Evolutionary conservation across 2,888 invertebrate genomes (phyloP), one percentile per base, ranked within the genome.

Genomic region (Auanema sp.): DNA sequence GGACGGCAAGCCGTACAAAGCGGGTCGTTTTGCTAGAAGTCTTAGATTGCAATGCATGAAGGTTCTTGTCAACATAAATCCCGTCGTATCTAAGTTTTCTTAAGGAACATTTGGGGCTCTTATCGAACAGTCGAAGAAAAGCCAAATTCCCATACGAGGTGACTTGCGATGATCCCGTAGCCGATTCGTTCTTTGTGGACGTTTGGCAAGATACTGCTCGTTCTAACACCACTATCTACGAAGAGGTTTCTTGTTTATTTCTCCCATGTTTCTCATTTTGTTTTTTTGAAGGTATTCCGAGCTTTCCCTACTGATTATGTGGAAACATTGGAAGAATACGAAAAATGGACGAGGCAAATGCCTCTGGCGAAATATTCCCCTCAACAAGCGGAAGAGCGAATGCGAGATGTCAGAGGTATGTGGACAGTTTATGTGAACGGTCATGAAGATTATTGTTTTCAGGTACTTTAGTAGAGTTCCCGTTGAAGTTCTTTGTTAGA

Each of bases 381-480:
- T 5, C 74, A 74, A 44, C 66, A 75, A 60, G 83, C 83, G 11
- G 75, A 79, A 50, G 72, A 76, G 49, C 58, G 69, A 43, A 63
- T 83, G 43, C 61, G 75, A 8, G 69, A 77, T 50, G 52, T 74
- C 11, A 65, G 51, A 65, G 81, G 89, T 88, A 51, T 33, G 33
- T 33, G n/a, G n/a, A n/a, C n/a, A n/a, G n/a, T n/a, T 5, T 33
- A 33, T 33, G 33, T 33, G 3, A 33, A 47, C 6, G 5, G 18
- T 47, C 21, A 47, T 47, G 8, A 18, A 47, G 5, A 47, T 21
- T n/a, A 4, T 3, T 33, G n/a, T 62, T 83, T 83, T 86, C 91
- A 89, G 96, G 95, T 0, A 89, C 90, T 84, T 84, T 97, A 63
- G 97, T 97, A 0, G 89, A 92, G 75, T 87, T 95, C 84, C 96